Conservation (phyloP, 2,797 vertebrate species). For the Knipowitschia caucasica region DNA sequence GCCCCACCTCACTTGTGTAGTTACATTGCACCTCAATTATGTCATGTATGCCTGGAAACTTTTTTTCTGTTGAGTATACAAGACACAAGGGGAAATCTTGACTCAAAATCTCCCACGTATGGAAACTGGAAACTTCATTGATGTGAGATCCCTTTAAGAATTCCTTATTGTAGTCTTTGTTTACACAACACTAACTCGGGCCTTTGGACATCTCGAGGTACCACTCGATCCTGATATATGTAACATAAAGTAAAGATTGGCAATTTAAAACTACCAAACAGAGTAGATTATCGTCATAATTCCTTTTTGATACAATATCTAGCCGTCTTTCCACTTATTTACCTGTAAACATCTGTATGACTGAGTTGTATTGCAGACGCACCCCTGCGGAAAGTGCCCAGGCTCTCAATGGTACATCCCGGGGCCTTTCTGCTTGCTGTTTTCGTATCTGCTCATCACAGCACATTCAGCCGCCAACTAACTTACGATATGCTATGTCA, state of each 20-base stretch:
- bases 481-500: constrained; percentile 63
- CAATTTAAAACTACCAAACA: accelerated
- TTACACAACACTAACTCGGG: constrained; percentile 89
- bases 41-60: neutral
- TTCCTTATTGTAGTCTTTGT: constrained; percentile 89
- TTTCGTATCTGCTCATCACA: constrained; percentile 73
- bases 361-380: accelerated
- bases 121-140: constrained; percentile 31
- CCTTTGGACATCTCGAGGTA: constrained; percentile 24
- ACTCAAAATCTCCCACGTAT: neutral
- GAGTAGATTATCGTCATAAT: accelerated
- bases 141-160: constrained; percentile 80
- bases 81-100: neutral
- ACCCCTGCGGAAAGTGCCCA: constrained; percentile 64
- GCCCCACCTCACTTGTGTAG: constrained; percentile 3
- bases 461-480: constrained; percentile 69
- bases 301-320: neutral
- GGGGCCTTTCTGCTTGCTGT: constrained; percentile 72
- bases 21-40: neutral
- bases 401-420: constrained; percentile 71
- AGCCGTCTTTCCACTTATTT: no score
- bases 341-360: neutral
- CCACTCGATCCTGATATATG: neutral
- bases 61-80: neutral
- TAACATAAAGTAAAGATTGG: neutral